These are phyloP conservation scores for Piliocolobus tephrosceles DNA, from an alignment of 2,113 vertebrate species.

Conservation along the genomic window DNA sequence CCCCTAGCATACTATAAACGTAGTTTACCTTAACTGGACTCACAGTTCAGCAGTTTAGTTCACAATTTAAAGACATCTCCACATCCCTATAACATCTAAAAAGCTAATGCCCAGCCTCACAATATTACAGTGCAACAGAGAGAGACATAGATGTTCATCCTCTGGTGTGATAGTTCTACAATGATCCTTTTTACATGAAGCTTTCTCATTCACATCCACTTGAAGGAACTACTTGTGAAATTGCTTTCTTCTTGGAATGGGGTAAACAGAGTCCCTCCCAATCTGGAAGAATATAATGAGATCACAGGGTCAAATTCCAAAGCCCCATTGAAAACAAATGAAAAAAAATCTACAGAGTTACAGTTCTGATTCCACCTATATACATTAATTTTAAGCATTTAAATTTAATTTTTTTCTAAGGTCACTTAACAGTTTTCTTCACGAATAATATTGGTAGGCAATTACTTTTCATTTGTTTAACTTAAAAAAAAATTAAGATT, in stretches of 20 bases:
- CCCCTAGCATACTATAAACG: not conserved
- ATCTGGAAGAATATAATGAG: not conserved
- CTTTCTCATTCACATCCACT: not conserved
- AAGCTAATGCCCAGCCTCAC: not conserved
- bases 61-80: not conserved
- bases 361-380: not conserved
- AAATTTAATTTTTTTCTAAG: slow-evolving; percentile 15
- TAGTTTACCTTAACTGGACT: not conserved
- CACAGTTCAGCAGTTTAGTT: not conserved
- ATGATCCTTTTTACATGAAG: not conserved
- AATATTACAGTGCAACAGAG: not conserved
- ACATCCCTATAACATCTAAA: not conserved
- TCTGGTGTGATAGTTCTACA: not conserved
- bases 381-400: not conserved
- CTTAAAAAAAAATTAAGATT: not conserved
- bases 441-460: not conserved
- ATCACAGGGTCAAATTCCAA: not conserved
- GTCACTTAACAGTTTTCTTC: slow-evolving; percentile 30
- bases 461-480: slow-evolving; percentile 2
- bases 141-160: not conserved
- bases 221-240: not conserved
- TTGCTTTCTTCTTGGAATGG: not conserved
- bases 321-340: not conserved
- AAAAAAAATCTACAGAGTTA: not conserved
- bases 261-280: not conserved